These are phyloP conservation scores for Brachypteracias leptosomus DNA, from an alignment of 2,113 vertebrate genomes.

Conservation along the genomic window DNA sequence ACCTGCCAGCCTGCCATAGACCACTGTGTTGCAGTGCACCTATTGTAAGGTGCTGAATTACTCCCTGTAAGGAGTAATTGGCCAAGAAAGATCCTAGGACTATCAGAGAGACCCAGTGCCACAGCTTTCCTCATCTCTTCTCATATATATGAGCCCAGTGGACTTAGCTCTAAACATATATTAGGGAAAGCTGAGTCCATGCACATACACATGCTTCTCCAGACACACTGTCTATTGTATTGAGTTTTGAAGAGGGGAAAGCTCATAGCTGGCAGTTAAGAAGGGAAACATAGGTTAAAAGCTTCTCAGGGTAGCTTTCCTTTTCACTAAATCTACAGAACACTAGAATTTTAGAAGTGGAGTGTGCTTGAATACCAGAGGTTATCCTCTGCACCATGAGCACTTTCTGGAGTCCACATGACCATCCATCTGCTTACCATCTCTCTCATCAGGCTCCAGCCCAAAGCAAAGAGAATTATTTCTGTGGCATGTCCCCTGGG, in stretches of 20 bases:
- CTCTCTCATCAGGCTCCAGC: fast-evolving
- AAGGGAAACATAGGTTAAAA: neutral
- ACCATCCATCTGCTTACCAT: neutral
- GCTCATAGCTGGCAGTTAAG: neutral
- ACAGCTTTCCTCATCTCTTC: neutral
- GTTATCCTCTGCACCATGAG: neutral
- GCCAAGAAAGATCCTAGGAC: neutral
- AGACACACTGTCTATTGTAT: neutral
- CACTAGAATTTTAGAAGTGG: neutral
- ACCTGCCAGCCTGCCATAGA: neutral
- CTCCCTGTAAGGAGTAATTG: neutral
- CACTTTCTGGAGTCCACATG: neutral
- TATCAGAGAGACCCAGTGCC: neutral
- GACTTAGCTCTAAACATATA: neutral
- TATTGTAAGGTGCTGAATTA: neutral
- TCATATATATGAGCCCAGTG: neutral
- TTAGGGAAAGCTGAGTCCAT: neutral
- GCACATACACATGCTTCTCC: neutral
- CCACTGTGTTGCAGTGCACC: fast-evolving
- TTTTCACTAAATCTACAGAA: neutral
- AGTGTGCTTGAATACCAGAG: neutral
- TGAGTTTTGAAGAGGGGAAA: neutral
- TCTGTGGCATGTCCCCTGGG: neutral
- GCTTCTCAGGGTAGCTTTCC: fast-evolving
- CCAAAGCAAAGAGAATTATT: neutral